Evolutionary conservation across 2,113 vertebrate genomes (phyloP).

Genomic region (Sardina pilchardus): DNA sequence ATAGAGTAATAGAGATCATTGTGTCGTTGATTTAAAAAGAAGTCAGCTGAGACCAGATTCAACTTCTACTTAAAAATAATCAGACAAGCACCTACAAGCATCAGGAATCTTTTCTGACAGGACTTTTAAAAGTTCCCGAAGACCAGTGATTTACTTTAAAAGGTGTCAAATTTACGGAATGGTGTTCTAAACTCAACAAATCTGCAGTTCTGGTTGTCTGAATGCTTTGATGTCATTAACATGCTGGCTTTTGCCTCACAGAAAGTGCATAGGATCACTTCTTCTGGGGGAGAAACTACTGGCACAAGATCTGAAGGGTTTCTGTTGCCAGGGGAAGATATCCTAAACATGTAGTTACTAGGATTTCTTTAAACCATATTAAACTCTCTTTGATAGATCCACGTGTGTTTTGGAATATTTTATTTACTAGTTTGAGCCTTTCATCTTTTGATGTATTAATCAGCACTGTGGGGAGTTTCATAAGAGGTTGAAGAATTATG

Average conservation of each 20-base stretch:
- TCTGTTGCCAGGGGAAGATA: slow-evolving; percentile 48
- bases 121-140: background rate
- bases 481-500: slow-evolving; percentile 59
- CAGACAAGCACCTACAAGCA: background rate
- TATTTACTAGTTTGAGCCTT: slow-evolving; percentile 55
- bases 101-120: background rate
- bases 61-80: background rate
- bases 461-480: slow-evolving; percentile 57
- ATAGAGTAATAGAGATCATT: background rate
- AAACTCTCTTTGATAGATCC: slow-evolving; percentile 48
- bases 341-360: slow-evolving; percentile 56
- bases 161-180: background rate
- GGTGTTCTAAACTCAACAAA: background rate
- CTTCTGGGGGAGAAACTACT: slow-evolving; percentile 32
- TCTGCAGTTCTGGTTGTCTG: background rate
- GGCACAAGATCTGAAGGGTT: slow-evolving; percentile 61
- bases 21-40: background rate
- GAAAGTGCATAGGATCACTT: slow-evolving; percentile 22
- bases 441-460: slow-evolving; percentile 69
- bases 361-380: slow-evolving; percentile 61
- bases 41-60: background rate
- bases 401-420: slow-evolving; percentile 57
- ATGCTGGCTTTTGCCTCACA: background rate
- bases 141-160: background rate
- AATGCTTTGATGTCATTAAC: background rate